These are phyloP conservation scores for Ctenopoma kingsleyae DNA, from an alignment of 2,797 vertebrate genomes.

Conservation along the genomic window DNA sequence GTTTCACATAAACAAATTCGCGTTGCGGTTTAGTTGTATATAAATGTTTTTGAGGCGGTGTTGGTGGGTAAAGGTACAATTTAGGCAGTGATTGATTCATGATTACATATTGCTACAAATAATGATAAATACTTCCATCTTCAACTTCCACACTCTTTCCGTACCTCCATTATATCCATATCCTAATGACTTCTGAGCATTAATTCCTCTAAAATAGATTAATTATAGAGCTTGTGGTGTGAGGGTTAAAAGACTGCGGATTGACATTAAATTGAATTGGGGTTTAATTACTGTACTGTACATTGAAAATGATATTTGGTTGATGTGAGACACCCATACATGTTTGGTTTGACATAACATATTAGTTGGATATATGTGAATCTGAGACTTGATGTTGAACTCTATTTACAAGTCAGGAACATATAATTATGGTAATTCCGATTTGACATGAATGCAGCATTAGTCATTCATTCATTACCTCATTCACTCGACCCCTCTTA, in stretches of 20 bases:
- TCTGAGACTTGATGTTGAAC: not conserved
- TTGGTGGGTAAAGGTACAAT: too few species aligned
- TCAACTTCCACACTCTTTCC: not conserved
- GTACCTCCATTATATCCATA: too few species aligned
- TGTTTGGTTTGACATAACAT: too few species aligned
- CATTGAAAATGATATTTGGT: too few species aligned
- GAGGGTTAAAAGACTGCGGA: not conserved
- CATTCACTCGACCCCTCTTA: not conserved
- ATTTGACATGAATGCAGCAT: not conserved
- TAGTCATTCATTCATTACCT: constrained; percentile 8
- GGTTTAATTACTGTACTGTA: not conserved
- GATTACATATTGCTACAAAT: not conserved
- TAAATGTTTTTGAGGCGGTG: too few species aligned
- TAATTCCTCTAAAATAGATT: not conserved
- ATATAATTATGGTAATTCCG: not conserved
- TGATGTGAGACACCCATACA: too few species aligned
- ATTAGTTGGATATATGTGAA: too few species aligned
- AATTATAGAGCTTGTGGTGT: too few species aligned
- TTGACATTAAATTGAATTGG: not conserved
- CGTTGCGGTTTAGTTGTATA: too few species aligned
- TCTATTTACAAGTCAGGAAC: not conserved
- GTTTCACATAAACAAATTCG: too few species aligned
- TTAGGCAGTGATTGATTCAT: not conserved
- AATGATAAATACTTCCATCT: not conserved
- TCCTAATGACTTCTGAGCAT: not conserved